Percentiles rank a stretch among this genome's conserved stretches.
These are phyloP conservation scores for Tipula vernalis DNA, from an alignment of 2,888 invertebrate species.

Conservation along the genomic window DNA sequence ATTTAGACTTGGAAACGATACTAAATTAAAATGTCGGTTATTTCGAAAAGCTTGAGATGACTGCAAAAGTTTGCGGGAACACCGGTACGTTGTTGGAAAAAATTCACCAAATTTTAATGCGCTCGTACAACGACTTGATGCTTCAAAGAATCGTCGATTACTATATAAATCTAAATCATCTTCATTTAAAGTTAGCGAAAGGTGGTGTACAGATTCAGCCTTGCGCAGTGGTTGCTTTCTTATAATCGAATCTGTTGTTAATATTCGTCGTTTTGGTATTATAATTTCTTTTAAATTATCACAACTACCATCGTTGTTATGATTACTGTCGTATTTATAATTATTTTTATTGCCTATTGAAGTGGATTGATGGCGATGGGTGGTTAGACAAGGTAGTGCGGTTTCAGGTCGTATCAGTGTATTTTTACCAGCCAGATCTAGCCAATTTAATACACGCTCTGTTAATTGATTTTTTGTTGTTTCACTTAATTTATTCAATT, in stretches of 20 bases:
- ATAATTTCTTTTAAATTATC: not conserved
- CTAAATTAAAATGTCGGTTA: not conserved
- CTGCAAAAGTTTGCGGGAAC: constrained; percentile 12
- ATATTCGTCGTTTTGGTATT: constrained; percentile 5
- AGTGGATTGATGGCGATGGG: not conserved
- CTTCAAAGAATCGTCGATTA: constrained; percentile 8
- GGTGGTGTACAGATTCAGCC: constrained; percentile 14
- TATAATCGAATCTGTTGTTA: constrained; percentile 4
- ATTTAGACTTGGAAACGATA: not conserved
- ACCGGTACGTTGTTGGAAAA: constrained; percentile 12
- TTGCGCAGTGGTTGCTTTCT: not conserved
- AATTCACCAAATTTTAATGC: constrained; percentile 13
- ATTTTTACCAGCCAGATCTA: constrained; percentile 57
- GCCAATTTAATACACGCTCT: constrained; percentile 66
- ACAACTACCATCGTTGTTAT: not conserved
- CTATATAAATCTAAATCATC: constrained; percentile 9
- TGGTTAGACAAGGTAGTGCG: not conserved
- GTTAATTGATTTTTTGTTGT: constrained; percentile 37
- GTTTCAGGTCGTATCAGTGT: constrained; percentile 16
- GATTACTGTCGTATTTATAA: not conserved
- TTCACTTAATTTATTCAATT: not conserved
- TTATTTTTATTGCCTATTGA: not conserved
- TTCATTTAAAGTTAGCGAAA: constrained; percentile 14
- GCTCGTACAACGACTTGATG: constrained; percentile 1
- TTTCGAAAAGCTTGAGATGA: not conserved